Percentiles rank a stretch among this genome's conserved stretches.
Conservation (phyloP, 2,797 vertebrate genomes). For the Okamejei kenojei region DNA sequence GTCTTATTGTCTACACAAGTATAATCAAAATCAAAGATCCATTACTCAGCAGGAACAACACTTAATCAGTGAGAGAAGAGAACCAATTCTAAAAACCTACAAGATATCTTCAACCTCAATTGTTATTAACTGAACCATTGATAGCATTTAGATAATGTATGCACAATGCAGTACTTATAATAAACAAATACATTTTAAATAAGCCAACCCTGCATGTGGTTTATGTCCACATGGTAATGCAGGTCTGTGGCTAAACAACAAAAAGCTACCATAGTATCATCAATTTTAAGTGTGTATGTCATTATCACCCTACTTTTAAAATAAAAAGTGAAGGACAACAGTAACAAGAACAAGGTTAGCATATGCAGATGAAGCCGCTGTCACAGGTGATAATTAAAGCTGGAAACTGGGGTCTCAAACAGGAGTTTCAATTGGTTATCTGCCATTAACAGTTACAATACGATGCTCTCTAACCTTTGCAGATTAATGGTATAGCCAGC, state of each 20-base stretch:
- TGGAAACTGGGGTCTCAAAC: neutral
- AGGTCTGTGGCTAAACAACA: too few relatives aligned
- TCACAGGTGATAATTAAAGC: neutral
- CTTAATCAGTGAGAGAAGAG: neutral
- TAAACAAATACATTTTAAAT: neutral
- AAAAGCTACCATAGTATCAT: neutral
- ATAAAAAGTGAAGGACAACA: neutral
- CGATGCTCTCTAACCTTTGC: neutral
- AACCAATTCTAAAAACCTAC: neutral
- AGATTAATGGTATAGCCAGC: neutral
- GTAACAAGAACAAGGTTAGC: neutral
- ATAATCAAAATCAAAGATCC: neutral
- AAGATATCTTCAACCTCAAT: neutral
- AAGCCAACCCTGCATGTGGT: neutral
- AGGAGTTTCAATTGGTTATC: neutral
- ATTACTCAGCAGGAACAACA: neutral
- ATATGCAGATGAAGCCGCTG: neutral
- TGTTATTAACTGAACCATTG: neutral
- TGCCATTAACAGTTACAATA: neutral
- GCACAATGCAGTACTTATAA: neutral
- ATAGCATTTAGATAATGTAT: neutral
- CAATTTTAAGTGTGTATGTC: neutral
- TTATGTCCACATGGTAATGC: neutral
- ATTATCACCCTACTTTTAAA: neutral
- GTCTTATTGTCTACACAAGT: neutral